These are phyloP conservation scores for Carduelis carduelis DNA, from an alignment of 2,797 vertebrate species.

Conservation along the genomic window DNA sequence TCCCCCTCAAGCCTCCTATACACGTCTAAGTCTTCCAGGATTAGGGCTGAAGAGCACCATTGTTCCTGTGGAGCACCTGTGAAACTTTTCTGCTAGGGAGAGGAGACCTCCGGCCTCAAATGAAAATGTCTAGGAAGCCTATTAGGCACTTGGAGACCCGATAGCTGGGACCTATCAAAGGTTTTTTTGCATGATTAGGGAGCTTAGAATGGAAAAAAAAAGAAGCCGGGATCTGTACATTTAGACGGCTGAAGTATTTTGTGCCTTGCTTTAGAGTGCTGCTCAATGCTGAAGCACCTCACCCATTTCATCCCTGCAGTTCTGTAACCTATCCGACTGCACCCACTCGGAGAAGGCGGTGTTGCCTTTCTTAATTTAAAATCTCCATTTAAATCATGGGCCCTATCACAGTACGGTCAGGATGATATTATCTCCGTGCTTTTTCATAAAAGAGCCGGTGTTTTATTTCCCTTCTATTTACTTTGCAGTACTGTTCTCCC, in stretches of 20 bases:
- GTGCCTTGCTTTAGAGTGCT: background rate
- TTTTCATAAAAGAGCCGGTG: slow-evolving; percentile 59
- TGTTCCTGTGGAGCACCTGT: slow-evolving; percentile 51
- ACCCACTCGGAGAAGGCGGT: background rate
- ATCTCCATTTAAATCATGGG: slow-evolving; percentile 37
- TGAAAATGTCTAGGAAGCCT: background rate
- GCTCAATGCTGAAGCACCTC: background rate
- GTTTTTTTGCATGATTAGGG: background rate
- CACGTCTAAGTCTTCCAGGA: slow-evolving; percentile 22
- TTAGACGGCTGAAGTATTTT: background rate
- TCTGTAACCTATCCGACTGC: slow-evolving; percentile 26
- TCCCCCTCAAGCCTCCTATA: slow-evolving; percentile 20
- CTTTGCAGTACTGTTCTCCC: slow-evolving; percentile 1
- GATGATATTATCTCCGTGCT: slow-evolving; percentile 28
- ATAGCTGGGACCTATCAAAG: background rate
- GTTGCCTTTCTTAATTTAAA: slow-evolving; percentile 61
- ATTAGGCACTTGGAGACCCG: background rate
- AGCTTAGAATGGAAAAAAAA: background rate
- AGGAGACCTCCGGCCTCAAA: background rate
- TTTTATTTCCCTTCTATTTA: slow-evolving; percentile 65
- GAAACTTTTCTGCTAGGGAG: background rate
- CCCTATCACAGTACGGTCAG: background rate
- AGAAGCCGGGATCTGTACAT: background rate
- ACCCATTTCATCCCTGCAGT: background rate
- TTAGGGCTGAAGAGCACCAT: slow-evolving; percentile 42